Percentiles rank a stretch among this genome's conserved stretches.
These are phyloP conservation scores for Colostygia pectinataria DNA, from an alignment of 2,888 invertebrate species.

Conservation along the genomic window DNA sequence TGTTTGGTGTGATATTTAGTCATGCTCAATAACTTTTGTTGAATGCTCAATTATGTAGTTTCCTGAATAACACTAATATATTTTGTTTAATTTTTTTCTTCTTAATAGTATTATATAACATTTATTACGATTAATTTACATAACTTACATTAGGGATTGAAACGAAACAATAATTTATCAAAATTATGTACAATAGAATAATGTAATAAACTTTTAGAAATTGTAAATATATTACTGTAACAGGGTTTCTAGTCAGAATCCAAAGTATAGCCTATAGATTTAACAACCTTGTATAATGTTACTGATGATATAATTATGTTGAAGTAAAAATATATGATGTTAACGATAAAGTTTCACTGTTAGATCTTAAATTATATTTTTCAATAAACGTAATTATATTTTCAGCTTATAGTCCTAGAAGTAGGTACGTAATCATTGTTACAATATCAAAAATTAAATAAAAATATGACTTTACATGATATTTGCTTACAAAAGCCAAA, in stretches of 20 bases:
- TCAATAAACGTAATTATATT: neutral
- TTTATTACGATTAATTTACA: too few relatives aligned
- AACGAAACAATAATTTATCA: slow-evolving; percentile 49
- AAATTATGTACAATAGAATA: neutral
- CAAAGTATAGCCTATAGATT: slow-evolving; percentile 23
- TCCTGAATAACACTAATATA: too few relatives aligned
- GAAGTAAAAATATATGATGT: neutral
- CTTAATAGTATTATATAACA: too few relatives aligned
- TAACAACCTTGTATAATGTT: neutral
- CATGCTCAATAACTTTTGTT: neutral
- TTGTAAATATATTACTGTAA: slow-evolving; percentile 34
- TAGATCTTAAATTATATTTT: neutral
- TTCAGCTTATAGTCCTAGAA: neutral
- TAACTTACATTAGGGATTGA: slow-evolving; percentile 20
- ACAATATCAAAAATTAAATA: neutral
- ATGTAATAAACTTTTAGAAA: slow-evolving; percentile 24
- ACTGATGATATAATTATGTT: neutral
- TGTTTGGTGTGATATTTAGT: too few relatives aligned
- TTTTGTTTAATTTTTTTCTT: too few relatives aligned
- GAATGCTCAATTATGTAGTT: too few relatives aligned
- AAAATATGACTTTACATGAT: neutral
- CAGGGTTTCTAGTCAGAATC: slow-evolving; percentile 58
- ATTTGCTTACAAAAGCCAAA: neutral
- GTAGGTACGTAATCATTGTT: neutral
- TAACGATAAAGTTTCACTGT: neutral